Base-by-base conservation (phyloP, 2,113 vertebrate species). In the Cryptomyrus ogoouensis region DNA sequence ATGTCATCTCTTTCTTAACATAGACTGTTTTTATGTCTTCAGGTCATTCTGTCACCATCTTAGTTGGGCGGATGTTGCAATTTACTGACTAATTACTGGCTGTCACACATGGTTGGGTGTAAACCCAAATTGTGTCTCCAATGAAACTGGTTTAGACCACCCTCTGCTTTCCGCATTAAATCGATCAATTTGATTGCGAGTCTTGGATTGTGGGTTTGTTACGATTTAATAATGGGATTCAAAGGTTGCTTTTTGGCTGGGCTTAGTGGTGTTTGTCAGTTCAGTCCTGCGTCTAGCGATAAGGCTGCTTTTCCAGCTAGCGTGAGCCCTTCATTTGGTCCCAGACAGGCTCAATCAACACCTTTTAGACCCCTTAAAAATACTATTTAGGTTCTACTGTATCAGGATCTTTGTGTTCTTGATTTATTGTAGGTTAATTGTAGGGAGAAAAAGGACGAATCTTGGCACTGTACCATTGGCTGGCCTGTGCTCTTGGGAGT, bases 291-390 rank as follows among this genome's bases (percentile, higher is more conserved):
- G 27, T 87, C 24, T 56, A 31, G 27, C 31, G 0, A 53, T 50
- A 53, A 35, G 85, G 47, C 50, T 31, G 85, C 7, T 53, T 87
- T 39, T 87, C 85, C 85, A 87, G 85, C 85, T 85, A 49, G 44
- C 24, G 12, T 24, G 42, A 24, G 83, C 2, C 49, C 15, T 24
- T 47, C 2, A n/a, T 84, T 46, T 19, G 2, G 39, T 21, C 85
- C 49, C 15, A 87, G 49, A 52, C 27, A 6, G 15, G 17, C 47
- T 53, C 19, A 53, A 5, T n/a, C n/a, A 17, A 53, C n/a, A 31
- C 13, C 21, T 47, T 31, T 49, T 15, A 31, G 47, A 27, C 9
- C 42, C 21, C 31, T 7, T 42, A 80, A 42, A 80, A 39, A 77
- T 15, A 39, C 17, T 42, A 19, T 80, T 77, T 74, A 74, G 12